Evolutionary conservation across 1,140 invertebrate genomes (phyloP), one percentile per base, ranked within the genome.

Genomic region (Habropoda laboriosa): DNA sequence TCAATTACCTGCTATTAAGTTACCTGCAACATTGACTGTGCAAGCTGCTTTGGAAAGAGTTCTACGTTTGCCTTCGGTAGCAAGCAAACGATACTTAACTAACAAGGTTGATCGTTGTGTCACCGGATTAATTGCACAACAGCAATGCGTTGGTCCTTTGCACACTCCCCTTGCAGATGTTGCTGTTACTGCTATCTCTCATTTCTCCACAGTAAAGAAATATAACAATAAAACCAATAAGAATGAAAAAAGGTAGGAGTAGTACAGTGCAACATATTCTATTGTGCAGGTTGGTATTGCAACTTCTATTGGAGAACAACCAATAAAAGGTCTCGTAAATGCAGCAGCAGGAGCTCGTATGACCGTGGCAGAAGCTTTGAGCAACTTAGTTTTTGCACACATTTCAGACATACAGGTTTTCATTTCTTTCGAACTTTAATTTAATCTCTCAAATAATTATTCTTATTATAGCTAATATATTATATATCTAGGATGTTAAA

Each of bases 51-150:
- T 99, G 3, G 93, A 97, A 51, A 93, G 96, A 86, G 98, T 99
- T 2, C 92, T 99, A 21, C 94, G 97, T 82, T 93, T 99, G 27
- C 97, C 98, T 0, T 95, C 97, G 8, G 98, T 99, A 35, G 97
- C 96, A 55, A 99, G 98, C 89, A 99, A 99, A 92, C 94, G 98
- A 24, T 99, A 98, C 90, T 94, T 99, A 1, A 99, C 98, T 0
- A 99, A 97, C 89, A 97, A 97, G 93, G 98, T 99, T 2, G 99
- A 99, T 92, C 94, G 99, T 63, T 99, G 98, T 91, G 99, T 99
- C 1, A 97, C 97, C n/a, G 98, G 98, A 35, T 93, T 99, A 32
- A 95, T 99, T 60, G 98, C 97, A 5, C 98, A 99, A 92, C 98
- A 99, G 88, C 99, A 99, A 91, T 99, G 98, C 92, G 98, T 99